Evolutionary conservation across 2,113 vertebrate genomes (phyloP).

Genomic region (Chloropsis cyanopogon): DNA sequence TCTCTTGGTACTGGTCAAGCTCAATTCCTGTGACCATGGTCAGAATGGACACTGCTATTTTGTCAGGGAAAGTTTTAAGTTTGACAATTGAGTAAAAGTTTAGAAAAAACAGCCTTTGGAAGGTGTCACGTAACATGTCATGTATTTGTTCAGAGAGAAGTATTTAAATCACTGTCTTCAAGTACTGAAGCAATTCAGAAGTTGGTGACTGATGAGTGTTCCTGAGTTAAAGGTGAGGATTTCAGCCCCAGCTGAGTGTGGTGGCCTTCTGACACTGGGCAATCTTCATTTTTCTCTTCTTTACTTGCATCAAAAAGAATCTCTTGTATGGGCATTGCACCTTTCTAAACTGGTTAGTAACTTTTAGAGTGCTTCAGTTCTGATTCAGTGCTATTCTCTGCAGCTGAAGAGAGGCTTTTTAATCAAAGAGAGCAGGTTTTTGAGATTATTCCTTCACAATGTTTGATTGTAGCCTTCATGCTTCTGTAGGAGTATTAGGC

Average conservation of each 20-base stretch:
- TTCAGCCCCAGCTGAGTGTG: not conserved
- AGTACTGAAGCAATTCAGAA: not conserved
- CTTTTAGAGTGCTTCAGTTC: not conserved
- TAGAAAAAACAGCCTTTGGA: not conserved
- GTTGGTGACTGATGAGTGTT: not conserved
- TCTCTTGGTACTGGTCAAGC: not conserved
- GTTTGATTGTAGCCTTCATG: not conserved
- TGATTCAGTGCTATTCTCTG: not conserved
- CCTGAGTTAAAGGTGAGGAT: not conserved
- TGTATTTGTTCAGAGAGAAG: not conserved
- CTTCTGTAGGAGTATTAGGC: not conserved
- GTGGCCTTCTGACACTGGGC: not conserved
- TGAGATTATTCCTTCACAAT: rapidly evolving
- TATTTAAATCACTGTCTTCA: not conserved
- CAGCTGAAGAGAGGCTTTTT: not conserved
- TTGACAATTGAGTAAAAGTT: not conserved
- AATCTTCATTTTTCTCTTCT: not conserved
- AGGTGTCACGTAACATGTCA: not conserved
- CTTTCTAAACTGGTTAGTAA: not conserved
- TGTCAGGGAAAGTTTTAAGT: not conserved
- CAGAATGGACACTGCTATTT: not conserved
- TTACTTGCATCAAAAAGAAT: not conserved
- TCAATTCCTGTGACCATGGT: not conserved
- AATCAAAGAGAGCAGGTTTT: not conserved
- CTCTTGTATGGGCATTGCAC: not conserved